phyloP scores from a whole-genome alignment of 2,113 vertebrate species.

The Nothocercus nigrocapillus region DNA sequence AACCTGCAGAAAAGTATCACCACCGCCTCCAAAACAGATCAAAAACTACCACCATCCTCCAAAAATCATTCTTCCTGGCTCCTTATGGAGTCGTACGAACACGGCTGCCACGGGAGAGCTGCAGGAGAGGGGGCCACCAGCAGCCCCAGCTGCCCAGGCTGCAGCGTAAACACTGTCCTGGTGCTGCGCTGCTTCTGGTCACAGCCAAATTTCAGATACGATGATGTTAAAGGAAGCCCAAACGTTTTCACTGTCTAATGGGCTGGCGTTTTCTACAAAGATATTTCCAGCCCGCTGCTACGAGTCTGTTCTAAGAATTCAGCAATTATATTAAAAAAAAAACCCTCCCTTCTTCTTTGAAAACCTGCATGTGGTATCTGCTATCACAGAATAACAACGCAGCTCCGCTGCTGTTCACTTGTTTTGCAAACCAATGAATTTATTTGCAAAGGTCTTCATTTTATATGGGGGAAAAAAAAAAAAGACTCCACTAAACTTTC shows the following conservation, averaged over 20 bases:
- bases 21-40: neutral
- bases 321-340: neutral
- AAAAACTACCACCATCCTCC: no score
- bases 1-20: neutral
- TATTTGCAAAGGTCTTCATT: slow-evolving; percentile 26
- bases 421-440: neutral
- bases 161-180: neutral
- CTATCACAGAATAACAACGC: neutral
- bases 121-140: neutral
- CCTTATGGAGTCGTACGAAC: neutral
- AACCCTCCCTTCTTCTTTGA: neutral
- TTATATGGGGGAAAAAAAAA: neutral
- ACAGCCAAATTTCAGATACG: neutral
- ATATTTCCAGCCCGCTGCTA: neutral
- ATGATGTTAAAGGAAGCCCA: neutral
- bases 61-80: neutral
- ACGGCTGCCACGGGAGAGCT: neutral
- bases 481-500: neutral
- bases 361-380: neutral
- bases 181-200: neutral
- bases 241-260: neutral
- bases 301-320: neutral
- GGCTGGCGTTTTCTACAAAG: neutral
- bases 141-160: neutral
- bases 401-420: neutral